Evolutionary conservation across 2,888 invertebrate genomes (phyloP), one percentile per base, ranked within the genome.

Genomic region (Itoplectis maculator): DNA sequence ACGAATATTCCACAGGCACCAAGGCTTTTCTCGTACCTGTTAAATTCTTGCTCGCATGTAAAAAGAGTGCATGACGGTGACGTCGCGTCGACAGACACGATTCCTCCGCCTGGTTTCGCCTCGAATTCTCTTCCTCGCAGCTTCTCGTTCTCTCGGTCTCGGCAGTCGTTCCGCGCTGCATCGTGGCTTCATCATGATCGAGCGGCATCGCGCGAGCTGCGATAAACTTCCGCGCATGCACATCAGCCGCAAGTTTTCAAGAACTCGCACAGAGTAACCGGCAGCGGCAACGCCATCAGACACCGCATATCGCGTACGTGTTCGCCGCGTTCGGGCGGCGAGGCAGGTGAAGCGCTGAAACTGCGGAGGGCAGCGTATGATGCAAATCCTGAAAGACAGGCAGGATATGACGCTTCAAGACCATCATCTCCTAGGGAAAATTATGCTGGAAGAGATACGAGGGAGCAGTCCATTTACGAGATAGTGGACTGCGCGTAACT

Each of bases 331-430:
- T 37, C 35, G 37, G 18, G 37, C 51, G 45, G 20, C 20, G 11
- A 47, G n/a, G 8, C 15, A 49, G 7, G 37, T 66, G 45, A 73
- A 73, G 59, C 65, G 11, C 20, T 23, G 65, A 42, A 42, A 65
- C 35, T 65, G 47, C 59, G 66, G 54, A 49, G 59, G 56, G 72
- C 20, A 37, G 29, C 29, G 29, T 29, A 5, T 61, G 61, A 61
- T 18, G 15, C 37, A n/a, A 73, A 47, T 47, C 20, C 59, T 23
- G 79, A 66, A 49, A 59, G 65, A 78, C 78, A 56, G 72, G 47
- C 78, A 81, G 81, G 73, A 81, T 81, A 81, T 74, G 77, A 81
- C 72, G 45, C 81, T 77, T 81, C 68, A 69, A 78, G 81, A 65
- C 49, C 63, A 78, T 78, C 72, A 73, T 77, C 51, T 56, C 18